Evolutionary conservation across 1,140 invertebrate genomes (phyloP).

Genomic region (Drosophila bocqueti): DNA sequence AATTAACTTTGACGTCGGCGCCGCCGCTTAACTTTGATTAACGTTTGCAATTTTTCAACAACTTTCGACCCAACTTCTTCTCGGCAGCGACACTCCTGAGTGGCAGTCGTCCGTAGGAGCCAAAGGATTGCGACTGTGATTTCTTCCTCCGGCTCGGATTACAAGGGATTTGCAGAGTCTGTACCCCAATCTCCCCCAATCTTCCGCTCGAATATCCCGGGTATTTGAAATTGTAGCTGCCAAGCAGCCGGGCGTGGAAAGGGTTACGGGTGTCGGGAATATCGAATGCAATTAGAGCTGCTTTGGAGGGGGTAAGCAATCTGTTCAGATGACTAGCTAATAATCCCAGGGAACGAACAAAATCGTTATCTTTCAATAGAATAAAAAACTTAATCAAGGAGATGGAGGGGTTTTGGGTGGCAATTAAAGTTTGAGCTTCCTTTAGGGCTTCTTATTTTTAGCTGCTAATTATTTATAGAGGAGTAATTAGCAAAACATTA

Average conservation of each 20-base stretch:
- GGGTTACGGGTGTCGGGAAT: background rate
- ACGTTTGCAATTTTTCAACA: slow-evolving; percentile 82
- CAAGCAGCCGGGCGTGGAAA: background rate
- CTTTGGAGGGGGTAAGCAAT: background rate
- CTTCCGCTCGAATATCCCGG: slow-evolving; percentile 20
- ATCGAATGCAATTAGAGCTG: slow-evolving; percentile 37
- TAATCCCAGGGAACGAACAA: slow-evolving; percentile 23
- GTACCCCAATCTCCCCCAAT: slow-evolving; percentile 6
- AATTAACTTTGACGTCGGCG: slow-evolving; percentile 79
- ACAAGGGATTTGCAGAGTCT: slow-evolving; percentile 62
- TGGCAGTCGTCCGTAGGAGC: slow-evolving; percentile 23
- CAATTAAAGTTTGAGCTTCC: background rate
- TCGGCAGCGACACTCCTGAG: slow-evolving; percentile 24
- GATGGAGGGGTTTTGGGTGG: background rate
- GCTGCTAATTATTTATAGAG: background rate
- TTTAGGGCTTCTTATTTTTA: background rate
- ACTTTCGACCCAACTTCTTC: slow-evolving; percentile 74
- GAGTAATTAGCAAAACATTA: background rate
- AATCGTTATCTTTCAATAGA: slow-evolving; percentile 16
- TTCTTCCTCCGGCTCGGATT: slow-evolving; percentile 67
- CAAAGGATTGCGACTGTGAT: slow-evolving; percentile 71
- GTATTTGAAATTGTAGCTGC: slow-evolving; percentile 53
- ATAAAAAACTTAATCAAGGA: background rate
- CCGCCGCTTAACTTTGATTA: slow-evolving; percentile 81
- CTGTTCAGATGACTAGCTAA: slow-evolving; percentile 38